Conservation (phyloP, 2,797 vertebrate species). For the Anomalospiza imberbis region DNA sequence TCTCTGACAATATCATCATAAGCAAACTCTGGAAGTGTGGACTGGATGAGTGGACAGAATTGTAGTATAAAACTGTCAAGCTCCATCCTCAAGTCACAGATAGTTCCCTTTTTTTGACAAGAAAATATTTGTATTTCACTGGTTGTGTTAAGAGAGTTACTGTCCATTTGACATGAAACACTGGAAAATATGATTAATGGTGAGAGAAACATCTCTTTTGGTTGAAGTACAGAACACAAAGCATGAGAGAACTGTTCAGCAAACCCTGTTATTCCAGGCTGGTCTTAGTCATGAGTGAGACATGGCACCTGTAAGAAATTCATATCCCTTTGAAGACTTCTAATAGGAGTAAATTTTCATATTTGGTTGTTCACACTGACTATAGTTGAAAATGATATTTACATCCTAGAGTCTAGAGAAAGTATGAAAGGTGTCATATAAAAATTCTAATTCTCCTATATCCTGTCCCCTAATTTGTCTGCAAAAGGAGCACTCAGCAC, state of each 20-base stretch:
- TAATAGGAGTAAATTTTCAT: background rate
- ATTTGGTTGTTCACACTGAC: background rate
- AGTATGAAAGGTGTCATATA: background rate
- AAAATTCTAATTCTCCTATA: background rate
- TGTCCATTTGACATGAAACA: background rate
- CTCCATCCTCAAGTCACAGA: background rate
- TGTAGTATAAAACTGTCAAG: background rate
- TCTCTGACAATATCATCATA: background rate
- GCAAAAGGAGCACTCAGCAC: background rate
- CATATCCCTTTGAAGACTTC: background rate
- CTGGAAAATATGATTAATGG: background rate
- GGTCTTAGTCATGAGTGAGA: background rate
- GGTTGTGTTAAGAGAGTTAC: background rate
- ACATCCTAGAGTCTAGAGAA: background rate
- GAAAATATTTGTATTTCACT: background rate
- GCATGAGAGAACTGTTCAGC: background rate
- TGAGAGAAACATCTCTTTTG: background rate
- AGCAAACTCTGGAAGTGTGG: background rate
- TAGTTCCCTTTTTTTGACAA: background rate
- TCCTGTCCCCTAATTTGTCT: background rate
- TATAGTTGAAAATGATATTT: background rate
- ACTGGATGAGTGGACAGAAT: background rate
- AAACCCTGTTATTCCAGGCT: background rate
- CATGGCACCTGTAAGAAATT: background rate
- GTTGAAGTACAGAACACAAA: background rate